Evolutionary conservation across 2,113 vertebrate genomes (phyloP).

Genomic region (Gracilinanus agilis): DNA sequence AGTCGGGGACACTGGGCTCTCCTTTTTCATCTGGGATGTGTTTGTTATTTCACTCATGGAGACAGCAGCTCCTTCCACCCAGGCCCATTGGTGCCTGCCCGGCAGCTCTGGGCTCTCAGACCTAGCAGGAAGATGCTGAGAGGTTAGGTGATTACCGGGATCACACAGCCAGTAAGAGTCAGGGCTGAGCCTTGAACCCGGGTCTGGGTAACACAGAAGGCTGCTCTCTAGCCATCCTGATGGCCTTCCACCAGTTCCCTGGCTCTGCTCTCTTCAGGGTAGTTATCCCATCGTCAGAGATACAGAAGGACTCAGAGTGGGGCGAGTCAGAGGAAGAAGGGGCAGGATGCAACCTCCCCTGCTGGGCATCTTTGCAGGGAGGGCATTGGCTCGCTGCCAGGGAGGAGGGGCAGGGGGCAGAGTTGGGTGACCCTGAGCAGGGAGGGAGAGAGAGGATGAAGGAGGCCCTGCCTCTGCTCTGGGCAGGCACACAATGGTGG

Average conservation of each 20-base stretch:
- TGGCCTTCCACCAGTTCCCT: not conserved
- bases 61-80: no score
- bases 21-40: no score
- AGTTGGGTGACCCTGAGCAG: constrained; percentile 52
- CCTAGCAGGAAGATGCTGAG: no score
- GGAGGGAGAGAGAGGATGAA: not conserved
- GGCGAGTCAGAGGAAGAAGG: not conserved
- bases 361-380: constrained; percentile 43
- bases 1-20: no score
- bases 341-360: not conserved
- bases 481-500: constrained; percentile 65
- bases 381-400: constrained; percentile 8
- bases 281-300: not conserved
- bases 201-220: no score
- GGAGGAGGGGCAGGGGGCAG: constrained; percentile 24
- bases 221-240: no score
- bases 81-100: no score
- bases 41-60: no score
- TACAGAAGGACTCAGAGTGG: not conserved
- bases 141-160: no score
- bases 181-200: no score
- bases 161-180: no score
- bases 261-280: not conserved
- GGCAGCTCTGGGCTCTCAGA: no score
- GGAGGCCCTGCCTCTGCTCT: constrained; percentile 59